These are phyloP conservation scores for Macquaria ambigua DNA, from an alignment of 2,113 vertebrate genomes.

Conservation along the genomic window DNA sequence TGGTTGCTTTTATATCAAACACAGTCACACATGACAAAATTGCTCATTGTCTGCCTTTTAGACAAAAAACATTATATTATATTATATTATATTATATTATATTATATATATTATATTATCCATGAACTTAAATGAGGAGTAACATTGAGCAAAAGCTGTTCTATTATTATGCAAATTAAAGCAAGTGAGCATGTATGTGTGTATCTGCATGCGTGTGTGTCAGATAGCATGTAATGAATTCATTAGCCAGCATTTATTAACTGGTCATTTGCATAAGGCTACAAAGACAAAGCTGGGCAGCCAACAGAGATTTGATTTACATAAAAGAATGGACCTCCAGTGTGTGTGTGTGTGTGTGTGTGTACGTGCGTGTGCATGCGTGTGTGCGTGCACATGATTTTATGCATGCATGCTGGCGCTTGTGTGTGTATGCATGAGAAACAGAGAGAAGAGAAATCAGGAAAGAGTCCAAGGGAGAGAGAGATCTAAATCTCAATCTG, in stretches of 20 bases:
- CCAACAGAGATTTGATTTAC: constrained; percentile 45
- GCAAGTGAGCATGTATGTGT: constrained; percentile 10
- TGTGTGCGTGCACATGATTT: not conserved
- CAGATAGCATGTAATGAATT: constrained; percentile 62
- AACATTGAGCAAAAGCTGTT: constrained; percentile 18
- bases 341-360: constrained; percentile 5
- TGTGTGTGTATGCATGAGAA: constrained; percentile 15
- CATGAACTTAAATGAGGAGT: constrained; percentile 18
- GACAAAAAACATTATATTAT: not conserved
- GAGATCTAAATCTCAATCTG: constrained; percentile 41
- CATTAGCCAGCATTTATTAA: constrained; percentile 60
- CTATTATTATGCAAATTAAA: constrained; percentile 48
- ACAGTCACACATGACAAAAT: not conserved
- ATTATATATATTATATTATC: not conserved
- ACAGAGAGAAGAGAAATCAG: constrained; percentile 26
- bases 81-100: not conserved
- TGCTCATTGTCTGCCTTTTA: not conserved
- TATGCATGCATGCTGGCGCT: constrained; percentile 2
- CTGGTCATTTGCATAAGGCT: constrained; percentile 58
- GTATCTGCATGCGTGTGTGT: constrained; percentile 10
- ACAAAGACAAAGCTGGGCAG: constrained; percentile 46
- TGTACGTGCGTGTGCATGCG: constrained; percentile 9
- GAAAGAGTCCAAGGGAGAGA: constrained; percentile 20
- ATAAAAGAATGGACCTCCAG: constrained; percentile 3
- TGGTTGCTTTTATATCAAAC: not conserved